Base-by-base conservation (phyloP, 2,888 invertebrate species). In the Drosophila picticornis region DNA sequence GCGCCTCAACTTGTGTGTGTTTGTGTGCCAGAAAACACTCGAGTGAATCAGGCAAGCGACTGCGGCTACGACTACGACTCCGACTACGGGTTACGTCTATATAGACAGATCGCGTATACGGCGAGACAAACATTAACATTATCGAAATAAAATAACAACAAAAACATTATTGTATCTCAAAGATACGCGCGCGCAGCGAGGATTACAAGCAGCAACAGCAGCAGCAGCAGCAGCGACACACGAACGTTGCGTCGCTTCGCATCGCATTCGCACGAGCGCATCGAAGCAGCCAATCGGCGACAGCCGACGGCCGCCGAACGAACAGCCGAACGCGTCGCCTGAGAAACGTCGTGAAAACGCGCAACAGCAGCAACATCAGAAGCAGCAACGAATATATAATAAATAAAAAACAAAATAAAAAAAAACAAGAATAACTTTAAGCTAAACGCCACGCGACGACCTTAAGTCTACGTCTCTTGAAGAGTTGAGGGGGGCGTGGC, bases 61-160 rank as follows among this genome's bases (percentile, higher is more conserved):
- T 66, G 46, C 66, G 38, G 31, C 59, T 59, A 56, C 72, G 61
- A 46, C 72, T 53, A 75, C 80, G 75, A 67, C 85, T 69, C 78
- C 78, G 73, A 34, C 84, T 56, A 74, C 61, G 52, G 65, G 43
- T 77, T 75, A 77, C 68, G 80, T 88, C 87, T 83, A 80, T 89
- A 85, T 87, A 90, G 84, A 72, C 75, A 88, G 79, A 85, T 90
- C 90, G 91, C 91, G 90, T 83, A 85, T 90, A 87, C 84, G 88
- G 72, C 88, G 60, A 90, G 81, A 83, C 75, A 79, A 82, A 63
- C 83, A 79, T 63, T 74, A 90, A 80, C 87, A 90, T 89, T 90
- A 90, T 83, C 87, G 79, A 72, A 64, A 73, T 61, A 38, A 40
- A 61, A 43, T 16, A 58, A 63, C 53, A 72, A 55, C 19, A 53